Conservation (phyloP, 2,888 invertebrate species). For the Argyra leucocephala region DNA sequence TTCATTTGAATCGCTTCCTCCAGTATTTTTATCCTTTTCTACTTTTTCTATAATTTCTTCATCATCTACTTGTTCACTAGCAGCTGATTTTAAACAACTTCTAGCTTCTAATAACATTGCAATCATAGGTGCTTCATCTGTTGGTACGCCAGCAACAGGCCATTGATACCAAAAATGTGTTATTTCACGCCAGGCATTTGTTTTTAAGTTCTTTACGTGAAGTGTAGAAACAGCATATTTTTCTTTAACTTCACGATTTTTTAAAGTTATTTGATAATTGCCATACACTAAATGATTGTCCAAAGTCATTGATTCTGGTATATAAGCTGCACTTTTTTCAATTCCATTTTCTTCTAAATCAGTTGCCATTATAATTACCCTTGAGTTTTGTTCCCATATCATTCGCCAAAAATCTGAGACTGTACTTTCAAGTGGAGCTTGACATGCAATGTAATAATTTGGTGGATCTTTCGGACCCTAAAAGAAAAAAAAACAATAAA, state of each 20-base stretch:
- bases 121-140: constrained; percentile 72
- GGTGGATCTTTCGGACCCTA: constrained; percentile 78
- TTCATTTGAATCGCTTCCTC: constrained; percentile 27
- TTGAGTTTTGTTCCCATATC: constrained; percentile 90
- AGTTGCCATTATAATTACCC: constrained; percentile 82
- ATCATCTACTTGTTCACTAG: constrained; percentile 37
- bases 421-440: constrained; percentile 78
- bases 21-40: constrained; percentile 10
- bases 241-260: constrained; percentile 80
- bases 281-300: constrained; percentile 81
- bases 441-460: constrained; percentile 83
- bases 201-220: constrained; percentile 70
- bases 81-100: constrained; percentile 38
- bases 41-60: constrained; percentile 24
- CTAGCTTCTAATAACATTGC: constrained; percentile 81
- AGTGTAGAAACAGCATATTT: constrained; percentile 82
- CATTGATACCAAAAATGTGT: constrained; percentile 91
- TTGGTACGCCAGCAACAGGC: constrained; percentile 76
- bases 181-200: constrained; percentile 76
- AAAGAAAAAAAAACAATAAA: constrained; percentile 10
- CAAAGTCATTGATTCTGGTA: constrained; percentile 83
- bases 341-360: constrained; percentile 82
- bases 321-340: constrained; percentile 82
- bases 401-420: constrained; percentile 89
- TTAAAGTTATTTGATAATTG: constrained; percentile 77